Base-by-base conservation (phyloP, 2,888 invertebrate species). In the Melipona bicolor region DNA sequence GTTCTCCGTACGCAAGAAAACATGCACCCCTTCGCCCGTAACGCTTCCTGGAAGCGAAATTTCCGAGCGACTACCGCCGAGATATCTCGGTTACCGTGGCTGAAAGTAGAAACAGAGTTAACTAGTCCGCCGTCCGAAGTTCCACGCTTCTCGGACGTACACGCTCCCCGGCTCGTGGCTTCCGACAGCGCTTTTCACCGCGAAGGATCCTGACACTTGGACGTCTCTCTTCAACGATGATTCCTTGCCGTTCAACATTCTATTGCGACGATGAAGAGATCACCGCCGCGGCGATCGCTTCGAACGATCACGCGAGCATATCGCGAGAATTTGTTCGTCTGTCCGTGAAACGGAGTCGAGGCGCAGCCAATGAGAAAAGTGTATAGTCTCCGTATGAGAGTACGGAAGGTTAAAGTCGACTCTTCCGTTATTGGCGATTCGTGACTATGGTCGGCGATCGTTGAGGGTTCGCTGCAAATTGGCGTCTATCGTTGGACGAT, bases 71-170 rank as follows among this genome's bases (percentile, higher is more conserved):
- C 74, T 67, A 77, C n/a, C 72, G 36, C 64, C 79, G 74, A 79
- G 81, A 80, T 79, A 79, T 84, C 79, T 77, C 79, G 74, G 78
- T 76, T 81, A 65, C 68, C 81, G 79, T 72, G 69, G 78, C 77
- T 73, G 78, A 83, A 89, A 88, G 86, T 89, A 86, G 90, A 89
- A 89, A 86, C 78, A 80, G 81, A 89, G 83, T 88, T 90, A 89
- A 89, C 90, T 89, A 88, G 86, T 88, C 77, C 78, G 90, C 74
- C 85, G 68, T 78, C 43, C 9, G 77, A 84, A 88, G 89, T 89
- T 89, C 84, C 86, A 80, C 74, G 81, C 76, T 43, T 11, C 43
- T 68, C 81, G 76, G 77, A 62, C 85, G 87, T 89, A 81, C 87
- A 83, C 85, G 85, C 81, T 85, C 64, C 5, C 84, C 83, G 54